These are phyloP conservation scores for Unio pictorum DNA, from an alignment of 2,888 invertebrate species.

Conservation along the genomic window DNA sequence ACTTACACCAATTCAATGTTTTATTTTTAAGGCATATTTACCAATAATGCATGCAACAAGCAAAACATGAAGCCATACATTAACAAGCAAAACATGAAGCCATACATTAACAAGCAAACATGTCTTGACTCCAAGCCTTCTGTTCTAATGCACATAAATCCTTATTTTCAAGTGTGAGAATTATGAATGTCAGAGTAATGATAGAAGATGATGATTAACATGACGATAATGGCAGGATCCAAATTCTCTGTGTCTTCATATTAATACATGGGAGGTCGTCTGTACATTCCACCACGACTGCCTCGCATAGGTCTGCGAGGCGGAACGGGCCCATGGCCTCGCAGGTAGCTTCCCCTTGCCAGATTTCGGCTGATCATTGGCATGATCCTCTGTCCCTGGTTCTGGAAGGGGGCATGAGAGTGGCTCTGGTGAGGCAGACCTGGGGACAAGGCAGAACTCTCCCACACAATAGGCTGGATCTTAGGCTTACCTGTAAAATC, in stretches of 20 bases:
- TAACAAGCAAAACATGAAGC: too few species aligned
- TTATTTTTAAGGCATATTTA: neutral
- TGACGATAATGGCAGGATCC: neutral
- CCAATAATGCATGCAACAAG: neutral
- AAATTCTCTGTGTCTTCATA: neutral
- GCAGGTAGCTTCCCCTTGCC: conserved; percentile 16
- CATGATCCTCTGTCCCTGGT: conserved; percentile 5
- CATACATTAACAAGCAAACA: too few species aligned
- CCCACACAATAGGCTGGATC: conserved; percentile 61
- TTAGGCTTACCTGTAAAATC: conserved; percentile 42
- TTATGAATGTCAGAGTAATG: too few species aligned
- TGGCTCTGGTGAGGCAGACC: conserved; percentile 8
- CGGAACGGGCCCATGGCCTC: conserved; percentile 12
- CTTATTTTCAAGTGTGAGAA: too few species aligned
- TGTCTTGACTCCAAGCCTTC: too few species aligned
- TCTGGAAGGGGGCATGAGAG: conserved; percentile 9
- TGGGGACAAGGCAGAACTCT: conserved; percentile 19
- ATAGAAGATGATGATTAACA: too few species aligned
- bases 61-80: too few species aligned
- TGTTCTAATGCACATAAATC: too few species aligned
- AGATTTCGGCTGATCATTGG: too few species aligned
- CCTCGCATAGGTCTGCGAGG: conserved; percentile 7
- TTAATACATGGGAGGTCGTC: conserved; percentile 20
- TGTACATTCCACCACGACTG: conserved; percentile 28
- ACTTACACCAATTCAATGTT: neutral